Base-by-base conservation (phyloP, 2,888 invertebrate species). In the Apodemia hepburni region DNA sequence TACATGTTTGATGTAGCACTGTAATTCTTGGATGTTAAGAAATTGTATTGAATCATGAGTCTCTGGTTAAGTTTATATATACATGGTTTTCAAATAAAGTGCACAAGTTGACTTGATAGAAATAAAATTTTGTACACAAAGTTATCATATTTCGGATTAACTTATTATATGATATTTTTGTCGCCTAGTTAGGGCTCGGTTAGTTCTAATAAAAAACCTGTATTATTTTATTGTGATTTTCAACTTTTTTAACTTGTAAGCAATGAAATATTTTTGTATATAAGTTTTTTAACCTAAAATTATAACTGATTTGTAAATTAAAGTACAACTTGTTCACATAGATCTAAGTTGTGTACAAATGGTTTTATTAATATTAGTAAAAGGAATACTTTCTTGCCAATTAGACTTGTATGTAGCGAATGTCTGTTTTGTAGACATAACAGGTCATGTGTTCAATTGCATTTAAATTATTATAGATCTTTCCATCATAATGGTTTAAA, bases 341-440 rank as follows among this genome's bases (percentile, higher is more conserved):
- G 51, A 22, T 22, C 18, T 27, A 51, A 22, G 27, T 54, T 54
- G 6, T 54, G 51, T 54, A 22, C 18, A 49, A 18, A 51, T 54
- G 54, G 15, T 42, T 42, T 42, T 54, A 54, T 15, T 57, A 27
- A 57, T 29, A 57, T 15, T 57, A 27, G n/a, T 42, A 27, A 27
- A n/a, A 7, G 54, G 7, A 57, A 57, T 57, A 7, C 12, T 57
- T 27, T 57, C 54, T 57, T 57, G 54, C 54, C 54, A 57, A n/a
- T 22, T 57, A 29, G 29, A 29, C 27, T 57, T 57, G 45, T 47
- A 47, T 47, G 45, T 47, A 47, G 45, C n/a, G 17, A 47, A 47
- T 47, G 45, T 47, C 45, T 47, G 54, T 8, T 57, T 57, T 5
- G 27, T 57, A 57, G 29, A 57, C 54, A 57, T 57, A 0, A 57